Evolutionary conservation across 1,140 invertebrate species (phyloP), one percentile per base, ranked within the genome.

Genomic region (Diprion similis): DNA sequence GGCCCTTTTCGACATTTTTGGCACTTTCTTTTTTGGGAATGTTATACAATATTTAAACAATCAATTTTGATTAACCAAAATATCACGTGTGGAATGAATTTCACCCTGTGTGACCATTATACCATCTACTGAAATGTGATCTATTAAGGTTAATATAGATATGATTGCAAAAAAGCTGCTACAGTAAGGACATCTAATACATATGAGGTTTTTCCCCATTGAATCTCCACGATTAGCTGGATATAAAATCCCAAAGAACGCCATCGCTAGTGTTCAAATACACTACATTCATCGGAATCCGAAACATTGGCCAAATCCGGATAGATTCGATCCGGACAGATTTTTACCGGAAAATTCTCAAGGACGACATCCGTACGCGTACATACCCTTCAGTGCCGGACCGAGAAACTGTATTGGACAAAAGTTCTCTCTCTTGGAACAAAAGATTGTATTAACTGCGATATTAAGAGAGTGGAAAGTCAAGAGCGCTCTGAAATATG

Each of bases 311-410:
- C 86, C 89, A 11, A 84, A 93, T 73, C 92, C 92, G 4, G 87
- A 91, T 17, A 82, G 81, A 66, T 93, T 92, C 79, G 86, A 92
- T 80, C 92, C 92, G 0, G 91, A 93, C 59, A 84, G 91, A 77
- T 93, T 93, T 84, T 77, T 89, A 13, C 88, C 89, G 10, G 85
- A 88, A 77, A 86, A 88, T 70, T 78, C 77, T 0, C 75, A 77
- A 47, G 77, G 85, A 64, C 80, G 88, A 77, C 79, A 89, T 76
- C 85, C 86, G 0, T 89, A 84, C 72, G 85, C 86, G 8, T 92
- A 89, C 74, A 75, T 91, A 46, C 90, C 91, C 13, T 92, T 92
- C 78, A 91, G 90, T 48, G 90, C 87, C 48, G 91, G 91, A n/a
- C 86, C 88, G 1, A 82, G 91, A 77, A 92, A 91, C 78, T 92